Evolutionary conservation across 2,888 invertebrate species (phyloP).

Genomic region (Agonopterix heracliana): DNA sequence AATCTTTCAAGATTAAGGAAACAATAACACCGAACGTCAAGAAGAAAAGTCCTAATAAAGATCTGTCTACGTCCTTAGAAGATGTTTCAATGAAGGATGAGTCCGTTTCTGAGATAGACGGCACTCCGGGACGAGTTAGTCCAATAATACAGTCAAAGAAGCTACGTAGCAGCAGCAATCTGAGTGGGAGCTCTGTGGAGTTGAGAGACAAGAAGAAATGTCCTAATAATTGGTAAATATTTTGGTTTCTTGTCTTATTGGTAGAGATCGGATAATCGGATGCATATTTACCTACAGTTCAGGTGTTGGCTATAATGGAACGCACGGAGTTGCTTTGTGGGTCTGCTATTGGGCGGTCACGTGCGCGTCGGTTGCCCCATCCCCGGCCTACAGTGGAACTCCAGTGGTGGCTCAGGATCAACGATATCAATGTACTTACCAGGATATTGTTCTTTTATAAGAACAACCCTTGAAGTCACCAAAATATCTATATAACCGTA

Average conservation of each 20-base stretch:
- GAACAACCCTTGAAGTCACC: too few species aligned
- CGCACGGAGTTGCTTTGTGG: too few species aligned
- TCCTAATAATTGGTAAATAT: constrained; percentile 45
- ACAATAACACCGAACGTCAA: not conserved
- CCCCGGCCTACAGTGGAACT: too few species aligned
- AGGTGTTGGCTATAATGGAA: too few species aligned
- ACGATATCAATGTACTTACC: too few species aligned
- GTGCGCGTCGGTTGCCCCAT: too few species aligned
- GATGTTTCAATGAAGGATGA: constrained; percentile 31
- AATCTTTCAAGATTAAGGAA: constrained; percentile 4
- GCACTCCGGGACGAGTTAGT: constrained; percentile 54
- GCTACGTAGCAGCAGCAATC: constrained; percentile 17
- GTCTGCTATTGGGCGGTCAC: too few species aligned
- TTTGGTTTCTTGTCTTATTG: not conserved
- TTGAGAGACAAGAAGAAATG: constrained; percentile 56
- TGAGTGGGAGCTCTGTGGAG: constrained; percentile 21
- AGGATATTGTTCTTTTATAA: too few species aligned
- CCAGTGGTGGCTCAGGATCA: too few species aligned
- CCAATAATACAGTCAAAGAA: constrained; percentile 53
- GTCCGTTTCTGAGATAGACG: constrained; percentile 53
- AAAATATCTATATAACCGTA: too few species aligned
- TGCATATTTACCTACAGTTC: too few species aligned
- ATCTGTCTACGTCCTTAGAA: constrained; percentile 17
- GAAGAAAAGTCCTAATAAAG: constrained; percentile 16
- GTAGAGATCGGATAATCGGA: too few species aligned